Base-by-base conservation (phyloP, 2,888 invertebrate species). In the Ichneumoninae sp. region DNA sequence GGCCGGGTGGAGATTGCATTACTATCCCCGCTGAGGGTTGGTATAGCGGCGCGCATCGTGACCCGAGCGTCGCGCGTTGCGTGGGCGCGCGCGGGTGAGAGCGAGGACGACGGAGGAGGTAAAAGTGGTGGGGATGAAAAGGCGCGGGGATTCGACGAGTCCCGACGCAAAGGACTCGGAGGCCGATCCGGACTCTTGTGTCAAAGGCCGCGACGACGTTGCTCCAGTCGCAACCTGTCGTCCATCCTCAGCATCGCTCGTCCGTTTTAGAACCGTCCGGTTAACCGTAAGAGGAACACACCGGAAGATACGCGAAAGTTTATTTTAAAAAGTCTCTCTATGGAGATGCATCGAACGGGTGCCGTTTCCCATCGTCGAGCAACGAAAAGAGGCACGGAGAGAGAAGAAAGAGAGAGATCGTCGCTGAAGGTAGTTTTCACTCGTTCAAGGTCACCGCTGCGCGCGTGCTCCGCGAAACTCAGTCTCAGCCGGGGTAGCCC, bases 381-480 rank as follows among this genome's bases (percentile, higher is more conserved):
- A 69, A 16, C 36, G 70, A 36, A 36, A 54, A 8, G 50, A 71
- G 16, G 0, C 60, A 16, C 19, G 33, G 16, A 60, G 70, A 44
- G 33, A 74, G 78, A 16, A 54, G 65, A 76, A 57, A 44, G 36
- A 63, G 54, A 54, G 73, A 68, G 57, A 36, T 81, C 77, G 68
- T 47, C 54, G 78, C 47, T 75, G 76, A 85, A 80, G 83, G 85
- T 83, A 80, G 82, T 82, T 76, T 80, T 73, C 40, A 85, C 82
- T 83, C 79, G 81, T 85, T 86, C 88, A 88, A 88, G 88, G 87
- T 88, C 88, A 87, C 83, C 86, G 83, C 75, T 82, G 83, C 81
- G 83, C 85, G 84, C 87, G 87, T 83, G 87, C 80, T 74, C 68
- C 76, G 50, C 60, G 71, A 47, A 47, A 44, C 77, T 74, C 69